These are phyloP conservation scores for Lemur catta DNA, from an alignment of 2,797 vertebrate species.

Conservation along the genomic window DNA sequence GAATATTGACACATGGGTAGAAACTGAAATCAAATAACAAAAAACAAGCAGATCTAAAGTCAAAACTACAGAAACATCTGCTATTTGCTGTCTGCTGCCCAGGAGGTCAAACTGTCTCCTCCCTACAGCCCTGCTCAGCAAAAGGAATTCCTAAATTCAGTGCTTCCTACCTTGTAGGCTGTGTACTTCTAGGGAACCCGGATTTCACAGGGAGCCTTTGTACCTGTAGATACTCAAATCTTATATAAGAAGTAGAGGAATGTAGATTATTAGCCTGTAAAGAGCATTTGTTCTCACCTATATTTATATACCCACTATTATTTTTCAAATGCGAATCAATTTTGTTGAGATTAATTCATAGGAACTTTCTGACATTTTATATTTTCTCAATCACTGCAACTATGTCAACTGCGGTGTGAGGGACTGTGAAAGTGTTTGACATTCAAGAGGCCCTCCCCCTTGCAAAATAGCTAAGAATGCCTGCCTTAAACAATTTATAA, in stretches of 20 bases:
- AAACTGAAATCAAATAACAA: background rate
- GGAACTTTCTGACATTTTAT: background rate
- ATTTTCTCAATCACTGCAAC: background rate
- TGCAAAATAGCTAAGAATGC: background rate
- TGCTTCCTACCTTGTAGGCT: background rate
- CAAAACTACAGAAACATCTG: background rate
- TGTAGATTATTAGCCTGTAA: background rate
- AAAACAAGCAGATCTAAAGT: background rate
- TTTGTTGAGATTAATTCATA: background rate
- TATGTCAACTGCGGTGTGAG: background rate
- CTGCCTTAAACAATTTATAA: background rate
- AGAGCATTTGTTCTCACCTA: background rate
- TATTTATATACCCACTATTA: background rate
- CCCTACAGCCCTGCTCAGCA: background rate
- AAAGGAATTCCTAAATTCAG: background rate
- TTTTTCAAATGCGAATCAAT: background rate
- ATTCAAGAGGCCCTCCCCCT: background rate
- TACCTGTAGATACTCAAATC: background rate
- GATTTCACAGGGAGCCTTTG: background rate
- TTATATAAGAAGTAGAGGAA: background rate
- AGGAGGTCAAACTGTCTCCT: background rate
- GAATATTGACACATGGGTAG: background rate
- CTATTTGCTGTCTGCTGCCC: background rate
- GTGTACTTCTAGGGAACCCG: background rate
- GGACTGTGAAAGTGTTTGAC: background rate